Base-by-base conservation (phyloP, 2,797 vertebrate species). In the Manis crassicaudata region DNA sequence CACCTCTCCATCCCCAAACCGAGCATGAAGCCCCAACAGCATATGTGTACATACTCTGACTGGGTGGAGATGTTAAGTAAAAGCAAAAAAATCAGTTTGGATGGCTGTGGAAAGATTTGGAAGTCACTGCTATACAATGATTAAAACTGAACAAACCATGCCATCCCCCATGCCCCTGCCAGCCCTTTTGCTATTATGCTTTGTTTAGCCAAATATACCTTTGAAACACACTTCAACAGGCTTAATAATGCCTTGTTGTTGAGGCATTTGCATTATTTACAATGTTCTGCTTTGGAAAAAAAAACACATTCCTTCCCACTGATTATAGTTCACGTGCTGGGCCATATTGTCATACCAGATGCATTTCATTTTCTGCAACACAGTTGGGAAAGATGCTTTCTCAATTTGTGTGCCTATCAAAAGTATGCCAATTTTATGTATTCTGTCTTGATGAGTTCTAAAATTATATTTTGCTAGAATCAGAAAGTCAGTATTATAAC, bases 311-410 rank as follows among this genome's bases (percentile, higher is more conserved):
- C 94, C 52, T 84, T 93, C 81, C 83, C 62, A 72, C 84, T 95
- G 81, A 94, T 76, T 97, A 73, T 94, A 21, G 84, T 94, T 97
- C 89, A 94, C 29, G 35, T 92, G 95, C 79, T 32, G 40, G 89
- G 84, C 94, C 97, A 97, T 97, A 97, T 95, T 98, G 96, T 94
- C 87, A 58, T 50, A 91, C 80, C 97, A 97, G 97, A 97, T 98
- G 96, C 93, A 96, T 97, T 96, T 96, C 95, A 86, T 95, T 97
- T 97, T 97, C 94, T 88, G 73, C 43, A 95, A 46, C 81, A 84
- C 87, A 94, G 80, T 97, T 97, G 97, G 94, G 95, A 97, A 96
- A 96, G 97, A 97, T 63, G 87, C 93, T 88, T 82, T 96, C 85
- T 96, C 96, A 83, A 77, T 93, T 97, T 97, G 96, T 97, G 97